Evolutionary conservation across 2,797 vertebrate species (phyloP).

Genomic region (Trichosurus vulpecula): DNA sequence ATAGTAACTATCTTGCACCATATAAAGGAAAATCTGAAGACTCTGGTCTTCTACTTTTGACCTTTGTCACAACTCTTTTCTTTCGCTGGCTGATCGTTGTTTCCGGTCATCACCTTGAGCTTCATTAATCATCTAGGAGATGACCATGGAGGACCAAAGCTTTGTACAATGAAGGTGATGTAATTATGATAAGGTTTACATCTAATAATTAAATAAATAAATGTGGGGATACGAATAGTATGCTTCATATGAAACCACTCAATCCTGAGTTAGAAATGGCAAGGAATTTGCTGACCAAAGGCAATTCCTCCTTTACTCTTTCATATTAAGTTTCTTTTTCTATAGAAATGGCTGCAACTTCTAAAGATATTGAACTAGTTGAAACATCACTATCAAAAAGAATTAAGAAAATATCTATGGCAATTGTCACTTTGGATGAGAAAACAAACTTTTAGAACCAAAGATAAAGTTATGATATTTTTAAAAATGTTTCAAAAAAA

Average conservation of each 20-base stretch:
- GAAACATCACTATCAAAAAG: slow-evolving; percentile 1
- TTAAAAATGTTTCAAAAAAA: neutral
- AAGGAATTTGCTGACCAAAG: neutral
- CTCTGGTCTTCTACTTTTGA: neutral
- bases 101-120: neutral
- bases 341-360: neutral
- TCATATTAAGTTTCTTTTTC: neutral
- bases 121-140: neutral
- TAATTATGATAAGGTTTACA: slow-evolving; percentile 20
- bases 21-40: neutral
- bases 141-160: neutral
- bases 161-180: neutral
- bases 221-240: neutral
- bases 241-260: neutral
- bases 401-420: neutral
- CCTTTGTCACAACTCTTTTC: neutral
- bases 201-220: slow-evolving; percentile 38
- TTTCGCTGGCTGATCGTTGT: neutral
- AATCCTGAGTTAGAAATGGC: neutral
- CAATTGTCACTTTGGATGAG: slow-evolving; percentile 2
- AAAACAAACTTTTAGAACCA: slow-evolving; percentile 7
- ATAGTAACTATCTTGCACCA: neutral
- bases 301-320: neutral
- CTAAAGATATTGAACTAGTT: neutral
- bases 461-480: neutral